Evolutionary conservation across 1,140 invertebrate genomes (phyloP).

Genomic region (Hycleus phaleratus): DNA sequence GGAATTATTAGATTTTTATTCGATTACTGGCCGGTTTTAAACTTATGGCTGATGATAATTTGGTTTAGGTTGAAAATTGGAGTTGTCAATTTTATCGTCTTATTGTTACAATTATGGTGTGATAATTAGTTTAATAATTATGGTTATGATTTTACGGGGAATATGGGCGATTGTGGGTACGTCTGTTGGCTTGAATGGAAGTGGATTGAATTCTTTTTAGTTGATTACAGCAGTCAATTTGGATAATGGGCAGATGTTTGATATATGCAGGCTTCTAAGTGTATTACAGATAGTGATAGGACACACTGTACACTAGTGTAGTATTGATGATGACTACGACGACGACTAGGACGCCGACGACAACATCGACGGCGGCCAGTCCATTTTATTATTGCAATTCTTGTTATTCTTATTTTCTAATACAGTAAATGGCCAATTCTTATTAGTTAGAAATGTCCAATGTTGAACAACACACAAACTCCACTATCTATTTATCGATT

Average conservation of each 20-base stretch:
- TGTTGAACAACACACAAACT: too few species aligned
- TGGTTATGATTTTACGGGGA: too few species aligned
- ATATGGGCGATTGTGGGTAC: neutral
- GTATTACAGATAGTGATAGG: constrained; percentile 39
- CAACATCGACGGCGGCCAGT: constrained; percentile 12
- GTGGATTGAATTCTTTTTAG: constrained; percentile 40
- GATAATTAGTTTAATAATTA: too few species aligned
- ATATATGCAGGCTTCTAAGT: constrained; percentile 40
- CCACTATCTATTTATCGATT: too few species aligned
- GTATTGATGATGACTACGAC: constrained; percentile 34
- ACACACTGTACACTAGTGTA: constrained; percentile 16
- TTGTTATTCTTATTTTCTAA: constrained; percentile 36
- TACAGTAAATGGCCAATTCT: constrained; percentile 31
- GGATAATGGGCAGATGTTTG: constrained; percentile 42
- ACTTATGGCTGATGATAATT: constrained; percentile 27
- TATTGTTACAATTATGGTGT: too few species aligned
- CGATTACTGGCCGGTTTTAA: constrained; percentile 26
- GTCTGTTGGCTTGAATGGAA: constrained; percentile 17
- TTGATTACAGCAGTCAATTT: constrained; percentile 42
- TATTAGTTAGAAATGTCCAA: constrained; percentile 23
- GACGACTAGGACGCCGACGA: too few species aligned
- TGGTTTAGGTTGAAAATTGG: constrained; percentile 25
- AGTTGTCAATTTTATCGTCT: too few species aligned
- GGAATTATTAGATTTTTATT: constrained; percentile 33
- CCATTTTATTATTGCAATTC: constrained; percentile 38